Evolutionary conservation across 1,140 invertebrate species (phyloP), one percentile per base, ranked within the genome.

Genomic region (Drosophila grimshawi): DNA sequence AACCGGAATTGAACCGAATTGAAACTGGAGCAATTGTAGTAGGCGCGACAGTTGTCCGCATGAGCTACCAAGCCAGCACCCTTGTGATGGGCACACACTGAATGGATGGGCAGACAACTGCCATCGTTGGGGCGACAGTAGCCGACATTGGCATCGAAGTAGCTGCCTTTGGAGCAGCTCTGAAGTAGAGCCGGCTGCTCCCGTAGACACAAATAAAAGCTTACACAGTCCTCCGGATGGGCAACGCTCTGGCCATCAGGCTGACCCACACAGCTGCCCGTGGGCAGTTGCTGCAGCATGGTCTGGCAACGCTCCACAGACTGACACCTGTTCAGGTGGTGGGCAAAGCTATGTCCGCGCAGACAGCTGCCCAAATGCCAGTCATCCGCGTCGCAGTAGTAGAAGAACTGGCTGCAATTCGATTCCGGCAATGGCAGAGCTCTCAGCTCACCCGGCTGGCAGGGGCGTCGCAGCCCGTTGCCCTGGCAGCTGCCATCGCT

Each of bases 61-160:
- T 92, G 68, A 0, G 86, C 55, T 3, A 89, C 63, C 1, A 89
- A 6, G 0, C 59, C 53, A 0, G 63, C 90, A 8, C 70, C 68
- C 0, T 27, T 41, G 4, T 29, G 19, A 52, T 74, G 62, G 0
- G 51, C 59, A 67, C 81, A 83, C 7, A 68, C 71, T 48, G n/a
- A 56, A 4, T 4, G 77, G 53, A 2, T 57, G 8, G 68, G 60
- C 30, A 73, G 68, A 41, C 90, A 92, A 3, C 52, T 73, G 30
- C 90, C 90, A 60, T 92, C 86, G 55, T 92, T 90, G 11, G 90
- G 90, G 0, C 81, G 76, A 33, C 90, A 92, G 32, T 89, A 92
- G 0, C 68, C 73, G 2, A 67, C 49, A 0, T 5, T 29, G 0
- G 70, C 11, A 63, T 92, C 86, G n/a, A 76, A 92, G 41, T 80